phyloP scores from a whole-genome alignment of 2,113 vertebrate genomes.

The Lampris megalopsis region DNA sequence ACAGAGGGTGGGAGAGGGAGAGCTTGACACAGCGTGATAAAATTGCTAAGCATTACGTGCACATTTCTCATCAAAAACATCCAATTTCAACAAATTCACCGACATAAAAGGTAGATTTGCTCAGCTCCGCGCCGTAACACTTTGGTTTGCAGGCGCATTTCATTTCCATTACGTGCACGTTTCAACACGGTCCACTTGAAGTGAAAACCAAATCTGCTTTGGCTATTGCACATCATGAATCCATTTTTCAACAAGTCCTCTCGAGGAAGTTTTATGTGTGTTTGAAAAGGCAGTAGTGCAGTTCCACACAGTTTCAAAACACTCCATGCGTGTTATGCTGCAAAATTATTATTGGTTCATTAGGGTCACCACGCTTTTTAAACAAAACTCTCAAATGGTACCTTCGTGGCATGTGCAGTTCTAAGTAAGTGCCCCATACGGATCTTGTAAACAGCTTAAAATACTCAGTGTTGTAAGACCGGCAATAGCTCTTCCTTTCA shows the following conservation, averaged over 20 bases:
- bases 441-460: background rate
- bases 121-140: background rate
- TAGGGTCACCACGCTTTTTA: background rate
- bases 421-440: background rate
- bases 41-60: background rate
- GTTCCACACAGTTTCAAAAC: conserved; percentile 1
- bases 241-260: conserved; percentile 27
- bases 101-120: conserved; percentile 38
- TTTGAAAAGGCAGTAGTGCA: background rate
- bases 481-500: no score
- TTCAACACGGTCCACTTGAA: conserved; percentile 48
- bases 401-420: conserved; percentile 31
- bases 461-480: background rate
- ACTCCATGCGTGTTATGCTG: conserved; percentile 27
- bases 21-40: background rate
- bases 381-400: background rate
- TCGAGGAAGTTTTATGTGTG: conserved; percentile 25
- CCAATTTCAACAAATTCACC: conserved; percentile 34
- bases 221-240: conserved; percentile 49
- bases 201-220: conserved; percentile 39
- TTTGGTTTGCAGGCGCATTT: conserved; percentile 12
- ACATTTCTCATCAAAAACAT: conserved; percentile 48
- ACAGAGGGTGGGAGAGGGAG: no score
- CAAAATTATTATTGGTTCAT: conserved; percentile 3
- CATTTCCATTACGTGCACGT: conserved; percentile 32